Conservation (phyloP, 1,140 invertebrate genomes). For the Leptinotarsa undecemlineata region DNA sequence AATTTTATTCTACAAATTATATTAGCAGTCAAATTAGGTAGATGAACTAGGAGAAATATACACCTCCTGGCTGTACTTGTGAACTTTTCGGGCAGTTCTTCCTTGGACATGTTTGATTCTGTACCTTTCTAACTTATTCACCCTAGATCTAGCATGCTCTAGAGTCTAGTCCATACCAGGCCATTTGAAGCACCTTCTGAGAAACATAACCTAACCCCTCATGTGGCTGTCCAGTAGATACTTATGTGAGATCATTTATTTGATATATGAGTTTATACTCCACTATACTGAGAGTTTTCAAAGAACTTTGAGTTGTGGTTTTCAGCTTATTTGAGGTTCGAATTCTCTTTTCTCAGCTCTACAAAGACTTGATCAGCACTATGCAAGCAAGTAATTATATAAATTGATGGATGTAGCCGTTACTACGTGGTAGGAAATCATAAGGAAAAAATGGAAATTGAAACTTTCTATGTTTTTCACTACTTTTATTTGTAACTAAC, state of each 20-base stretch:
- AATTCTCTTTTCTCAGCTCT: slow-evolving; percentile 93
- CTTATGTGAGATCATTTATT: slow-evolving; percentile 94
- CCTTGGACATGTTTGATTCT: slow-evolving; percentile 76
- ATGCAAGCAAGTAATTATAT: slow-evolving; percentile 85
- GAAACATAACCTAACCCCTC: slow-evolving; percentile 95
- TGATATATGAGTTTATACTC: slow-evolving; percentile 90
- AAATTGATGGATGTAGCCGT: no score
- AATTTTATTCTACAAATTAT: no score
- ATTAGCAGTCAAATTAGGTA: slow-evolving; percentile 15
- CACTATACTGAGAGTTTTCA: slow-evolving; percentile 86
- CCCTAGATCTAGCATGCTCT: slow-evolving; percentile 84
- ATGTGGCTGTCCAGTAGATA: slow-evolving; percentile 94
- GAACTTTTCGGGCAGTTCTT: slow-evolving; percentile 33
- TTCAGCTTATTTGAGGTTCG: slow-evolving; percentile 90
- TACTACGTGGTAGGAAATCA: no score
- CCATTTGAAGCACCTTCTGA: slow-evolving; percentile 94
- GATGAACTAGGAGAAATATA: slow-evolving; percentile 24
- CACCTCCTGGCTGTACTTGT: not conserved
- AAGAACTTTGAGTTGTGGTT: slow-evolving; percentile 86
- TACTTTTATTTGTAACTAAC: no score
- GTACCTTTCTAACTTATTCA: slow-evolving; percentile 82
- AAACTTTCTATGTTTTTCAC: no score
- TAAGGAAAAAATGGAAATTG: no score
- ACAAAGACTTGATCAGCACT: slow-evolving; percentile 87
- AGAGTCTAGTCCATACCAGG: slow-evolving; percentile 92